These are phyloP conservation scores for Drusus annulatus DNA, from an alignment of 1,140 invertebrate genomes.

Conservation along the genomic window DNA sequence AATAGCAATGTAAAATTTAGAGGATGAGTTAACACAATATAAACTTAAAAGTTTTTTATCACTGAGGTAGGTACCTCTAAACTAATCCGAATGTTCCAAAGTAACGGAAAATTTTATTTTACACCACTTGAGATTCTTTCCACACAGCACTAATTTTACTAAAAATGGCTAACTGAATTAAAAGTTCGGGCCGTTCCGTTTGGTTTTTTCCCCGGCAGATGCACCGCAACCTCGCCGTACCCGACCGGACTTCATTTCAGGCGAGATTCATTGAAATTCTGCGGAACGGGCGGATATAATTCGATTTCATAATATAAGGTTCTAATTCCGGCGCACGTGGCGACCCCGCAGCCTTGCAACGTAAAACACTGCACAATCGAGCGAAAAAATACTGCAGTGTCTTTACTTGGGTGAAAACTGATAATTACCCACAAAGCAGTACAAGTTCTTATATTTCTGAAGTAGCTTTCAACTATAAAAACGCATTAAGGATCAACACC, in stretches of 20 bases:
- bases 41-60: no score
- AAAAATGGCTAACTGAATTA: slow-evolving; percentile 51
- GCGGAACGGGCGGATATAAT: slow-evolving; percentile 48
- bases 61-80: no score
- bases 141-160: slow-evolving; percentile 17
- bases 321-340: slow-evolving; percentile 48
- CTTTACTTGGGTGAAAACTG: no score
- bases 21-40: no score
- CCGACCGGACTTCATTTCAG: not conserved
- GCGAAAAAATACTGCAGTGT: no score
- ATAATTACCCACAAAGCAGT: no score
- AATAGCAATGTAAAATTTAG: no score
- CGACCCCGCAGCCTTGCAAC: not conserved
- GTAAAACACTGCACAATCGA: slow-evolving; percentile 2
- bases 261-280: slow-evolving; percentile 53
- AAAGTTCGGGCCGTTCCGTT: slow-evolving; percentile 42
- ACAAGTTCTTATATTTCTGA: no score
- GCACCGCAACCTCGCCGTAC: not conserved
- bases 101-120: not conserved
- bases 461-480: no score
- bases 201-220: slow-evolving; percentile 36
- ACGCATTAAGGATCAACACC: no score
- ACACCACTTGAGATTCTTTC: not conserved
- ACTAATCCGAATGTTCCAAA: no score
- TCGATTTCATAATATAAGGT: slow-evolving; percentile 56